Evolutionary conservation across 1,140 invertebrate species (phyloP).

Genomic region (Matsumurasca onukii): DNA sequence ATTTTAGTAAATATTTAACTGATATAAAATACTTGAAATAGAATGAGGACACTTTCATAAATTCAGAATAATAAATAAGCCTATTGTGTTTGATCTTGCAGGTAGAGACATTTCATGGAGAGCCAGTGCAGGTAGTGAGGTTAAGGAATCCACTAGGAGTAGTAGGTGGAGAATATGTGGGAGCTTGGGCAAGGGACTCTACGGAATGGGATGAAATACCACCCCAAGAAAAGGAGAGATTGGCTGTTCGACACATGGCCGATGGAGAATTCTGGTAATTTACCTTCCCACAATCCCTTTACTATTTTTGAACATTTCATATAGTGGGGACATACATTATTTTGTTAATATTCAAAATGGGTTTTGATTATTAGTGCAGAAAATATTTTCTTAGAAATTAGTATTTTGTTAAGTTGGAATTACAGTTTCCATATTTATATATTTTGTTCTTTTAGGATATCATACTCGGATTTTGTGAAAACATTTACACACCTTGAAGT

Average conservation of each 20-base stretch:
- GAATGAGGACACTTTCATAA: too few relatives aligned
- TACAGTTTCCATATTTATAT: too few relatives aligned
- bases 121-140: conserved; percentile 70
- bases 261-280: conserved; percentile 81
- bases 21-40: too few relatives aligned
- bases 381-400: too few relatives aligned
- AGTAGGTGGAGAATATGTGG: conserved; percentile 66
- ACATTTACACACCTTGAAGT: conserved; percentile 84
- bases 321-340: too few relatives aligned
- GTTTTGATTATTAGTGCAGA: too few relatives aligned
- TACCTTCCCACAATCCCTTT: neutral
- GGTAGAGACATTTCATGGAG: conserved; percentile 72
- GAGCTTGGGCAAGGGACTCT: conserved; percentile 68
- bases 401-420: too few relatives aligned
- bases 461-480: conserved; percentile 79
- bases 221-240: conserved; percentile 67
- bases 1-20: too few relatives aligned
- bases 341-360: too few relatives aligned
- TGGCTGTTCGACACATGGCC: conserved; percentile 63
- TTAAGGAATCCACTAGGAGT: conserved; percentile 69
- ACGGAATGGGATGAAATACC: conserved; percentile 76
- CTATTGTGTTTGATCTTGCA: too few relatives aligned
- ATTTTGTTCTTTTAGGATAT: conserved; percentile 59
- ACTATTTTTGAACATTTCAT: neutral
- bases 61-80: too few relatives aligned